Evolutionary conservation across 1,140 invertebrate species (phyloP), one percentile per base, ranked within the genome.

Genomic region (Magallana gigas): DNA sequence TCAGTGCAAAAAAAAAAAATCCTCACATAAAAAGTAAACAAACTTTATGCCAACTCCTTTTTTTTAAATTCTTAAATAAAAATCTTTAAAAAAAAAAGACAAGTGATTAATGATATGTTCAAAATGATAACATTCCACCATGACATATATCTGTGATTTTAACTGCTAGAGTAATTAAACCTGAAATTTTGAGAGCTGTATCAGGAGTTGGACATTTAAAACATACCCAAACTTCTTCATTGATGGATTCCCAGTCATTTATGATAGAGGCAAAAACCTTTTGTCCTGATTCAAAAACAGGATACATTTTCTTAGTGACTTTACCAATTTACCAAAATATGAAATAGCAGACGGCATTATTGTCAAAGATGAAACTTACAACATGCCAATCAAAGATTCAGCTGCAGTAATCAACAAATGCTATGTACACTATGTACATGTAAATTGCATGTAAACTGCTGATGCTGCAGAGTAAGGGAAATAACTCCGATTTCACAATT

Each of bases 211-310:
- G 68, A 48, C 23, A 16, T 29, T 59, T 80, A 83, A 36, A 48
- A 88, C 87, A 82, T 88, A 88, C 87, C 87, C 87, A 85, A 36
- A 88, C 48, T 82, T 88, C 87, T 85, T 60, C 85, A 71, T 88
- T 83, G 76, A 88, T 82, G 81, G 87, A 48, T 56, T 88, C 87
- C 87, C 87, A 88, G 76, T 88, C 87, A 88, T 88, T 88, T 59
- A 48, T 82, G 57, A 48, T 85, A 14, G 58, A 81, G 58, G 76
- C 80, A 88, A 88, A 88, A 68, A 88, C 60, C 71, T 71, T 88
- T 82, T 88, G 87, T 64, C 84, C 84, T 56, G 76, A 59, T 83
- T 88, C 87, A 88, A 88, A 88, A 18, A 88, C 80, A 83, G 87
- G 87, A 88, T 88, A 88, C 87, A 88, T 88, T 82, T 57, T 83